Conservation (phyloP, 64 coral and sea anemone species). For the Cladopsammia gracilis region DNA sequence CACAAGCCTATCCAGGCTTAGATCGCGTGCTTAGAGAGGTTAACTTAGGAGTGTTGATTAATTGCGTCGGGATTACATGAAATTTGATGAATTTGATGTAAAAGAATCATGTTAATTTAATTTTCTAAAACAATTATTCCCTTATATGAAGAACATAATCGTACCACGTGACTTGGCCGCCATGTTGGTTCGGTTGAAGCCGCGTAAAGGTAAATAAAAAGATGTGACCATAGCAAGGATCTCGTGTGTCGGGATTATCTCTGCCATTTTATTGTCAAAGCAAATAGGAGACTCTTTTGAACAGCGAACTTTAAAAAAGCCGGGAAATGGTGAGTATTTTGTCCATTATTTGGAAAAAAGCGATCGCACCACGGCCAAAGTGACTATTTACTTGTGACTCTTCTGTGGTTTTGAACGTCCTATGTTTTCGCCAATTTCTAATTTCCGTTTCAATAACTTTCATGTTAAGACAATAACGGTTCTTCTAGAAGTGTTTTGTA, state of each 20-base stretch:
- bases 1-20: too few species aligned
- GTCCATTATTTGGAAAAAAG: not conserved
- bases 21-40: not conserved
- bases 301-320: conserved; percentile 1
- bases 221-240: not conserved
- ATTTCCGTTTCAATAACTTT: not conserved
- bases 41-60: not conserved
- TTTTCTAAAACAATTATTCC: conserved; percentile 9
- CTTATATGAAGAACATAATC: not conserved
- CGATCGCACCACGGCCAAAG: not conserved
- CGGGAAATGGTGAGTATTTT: conserved; percentile 26
- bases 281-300: not conserved
- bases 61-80: not conserved
- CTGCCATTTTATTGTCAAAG: not conserved
- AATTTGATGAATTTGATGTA: not conserved
- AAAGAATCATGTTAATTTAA: not conserved
- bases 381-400: not conserved
- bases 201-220: conserved; percentile 27
- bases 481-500: not conserved
- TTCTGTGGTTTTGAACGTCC: not conserved
- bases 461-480: too few species aligned
- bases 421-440: not conserved
- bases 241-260: not conserved
- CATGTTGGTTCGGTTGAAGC: conserved; percentile 17
- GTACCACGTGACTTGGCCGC: conserved; percentile 36